Conservation (phyloP, 1,140 invertebrate genomes). For the Schlechtendalia chinensis region DNA sequence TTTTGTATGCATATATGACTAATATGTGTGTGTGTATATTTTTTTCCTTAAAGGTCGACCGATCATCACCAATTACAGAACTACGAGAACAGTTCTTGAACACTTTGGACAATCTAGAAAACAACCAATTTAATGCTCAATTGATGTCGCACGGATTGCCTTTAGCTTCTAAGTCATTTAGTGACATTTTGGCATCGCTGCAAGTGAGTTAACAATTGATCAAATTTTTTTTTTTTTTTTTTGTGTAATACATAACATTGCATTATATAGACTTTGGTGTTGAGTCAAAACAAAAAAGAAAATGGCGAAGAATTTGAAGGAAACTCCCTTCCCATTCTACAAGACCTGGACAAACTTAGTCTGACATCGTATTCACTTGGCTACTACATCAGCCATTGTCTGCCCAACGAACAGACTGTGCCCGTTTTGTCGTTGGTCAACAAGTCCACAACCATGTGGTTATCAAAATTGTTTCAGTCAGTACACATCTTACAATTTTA, state of each 20-base stretch:
- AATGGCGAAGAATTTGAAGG: conserved; percentile 10
- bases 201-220: neutral
- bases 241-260: neutral
- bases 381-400: conserved; percentile 42
- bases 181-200: conserved; percentile 34
- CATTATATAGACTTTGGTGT: conserved; percentile 12
- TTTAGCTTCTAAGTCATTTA: neutral
- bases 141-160: neutral
- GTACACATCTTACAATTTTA: neutral
- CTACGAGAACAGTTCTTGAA: conserved; percentile 6
- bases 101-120: conserved; percentile 14
- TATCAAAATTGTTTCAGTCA: conserved; percentile 29
- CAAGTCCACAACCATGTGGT: conserved; percentile 28
- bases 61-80: neutral
- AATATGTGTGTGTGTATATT: too few species aligned
- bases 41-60: neutral
- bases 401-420: conserved; percentile 38
- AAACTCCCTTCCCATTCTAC: conserved; percentile 8
- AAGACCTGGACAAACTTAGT: conserved; percentile 33
- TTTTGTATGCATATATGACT: neutral
- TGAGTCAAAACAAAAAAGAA: conserved; percentile 33
- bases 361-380: conserved; percentile 25
- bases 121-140: neutral
- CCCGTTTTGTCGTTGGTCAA: conserved; percentile 11
- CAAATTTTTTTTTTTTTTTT: neutral